These are phyloP conservation scores for Entomyzon cyanotis DNA, from an alignment of 2,113 vertebrate genomes.

Conservation along the genomic window DNA sequence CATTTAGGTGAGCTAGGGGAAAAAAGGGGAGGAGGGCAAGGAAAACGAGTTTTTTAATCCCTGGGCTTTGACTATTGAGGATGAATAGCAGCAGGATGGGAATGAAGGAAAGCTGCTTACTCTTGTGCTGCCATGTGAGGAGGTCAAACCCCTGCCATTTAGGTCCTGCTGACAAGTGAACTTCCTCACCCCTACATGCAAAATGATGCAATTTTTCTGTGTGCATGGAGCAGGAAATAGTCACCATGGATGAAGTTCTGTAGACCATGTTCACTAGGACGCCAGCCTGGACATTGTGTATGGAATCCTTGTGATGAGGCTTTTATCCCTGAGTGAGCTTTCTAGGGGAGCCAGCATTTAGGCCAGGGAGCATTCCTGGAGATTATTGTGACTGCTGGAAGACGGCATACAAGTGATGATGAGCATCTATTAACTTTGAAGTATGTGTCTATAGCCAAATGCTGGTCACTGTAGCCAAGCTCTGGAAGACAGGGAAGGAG, in stretches of 20 bases:
- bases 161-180: background rate
- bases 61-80: background rate
- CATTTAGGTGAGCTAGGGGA: background rate
- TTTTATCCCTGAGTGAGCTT: background rate
- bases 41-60: background rate
- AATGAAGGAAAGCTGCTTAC: background rate
- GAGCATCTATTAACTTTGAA: background rate
- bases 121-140: background rate
- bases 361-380: background rate
- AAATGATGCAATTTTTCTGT: background rate
- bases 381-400: background rate
- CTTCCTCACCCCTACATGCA: background rate
- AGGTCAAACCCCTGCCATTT: background rate
- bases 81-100: background rate
- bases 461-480: background rate
- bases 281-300: background rate
- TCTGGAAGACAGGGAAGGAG: background rate
- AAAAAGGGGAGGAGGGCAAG: background rate
- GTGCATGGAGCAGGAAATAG: background rate
- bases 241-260: fast-evolving
- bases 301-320: background rate
- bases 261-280: background rate
- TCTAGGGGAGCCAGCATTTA: background rate
- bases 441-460: background rate
- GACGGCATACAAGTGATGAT: background rate